Conservation (phyloP, 37 sponge, comb jelly and placozoan species). For the Aplysina aerophoba region DNA sequence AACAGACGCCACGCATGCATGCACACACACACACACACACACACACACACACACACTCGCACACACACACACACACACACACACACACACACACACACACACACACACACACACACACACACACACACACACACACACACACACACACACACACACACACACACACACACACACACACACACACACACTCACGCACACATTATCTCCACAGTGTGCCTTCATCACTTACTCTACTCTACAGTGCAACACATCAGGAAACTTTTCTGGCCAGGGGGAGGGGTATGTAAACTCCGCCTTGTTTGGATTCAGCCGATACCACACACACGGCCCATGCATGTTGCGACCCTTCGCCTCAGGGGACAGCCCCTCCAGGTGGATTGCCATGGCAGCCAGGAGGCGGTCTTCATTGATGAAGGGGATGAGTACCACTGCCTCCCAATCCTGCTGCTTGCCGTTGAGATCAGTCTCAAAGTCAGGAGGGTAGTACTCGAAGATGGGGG, state of each 20-base stretch:
- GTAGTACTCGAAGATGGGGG: conserved; percentile 88
- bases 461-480: conserved; percentile 91
- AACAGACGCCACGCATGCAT: no score
- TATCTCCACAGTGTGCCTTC: not conserved
- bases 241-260: conserved; percentile 54
- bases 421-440: conserved; percentile 98
- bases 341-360: conserved; percentile 46
- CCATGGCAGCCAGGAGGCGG: conserved; percentile 68
- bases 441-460: conserved; percentile 96
- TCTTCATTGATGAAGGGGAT: conserved; percentile 96
- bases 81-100: conserved; percentile 1
- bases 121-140: conserved; percentile 23
- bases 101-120: conserved; percentile 24
- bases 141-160: conserved; percentile 24
- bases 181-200: not conserved
- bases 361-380: conserved; percentile 27
- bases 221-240: conserved; percentile 57
- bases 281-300: conserved; percentile 17
- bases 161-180: conserved; percentile 14
- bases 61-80: conserved; percentile 1
- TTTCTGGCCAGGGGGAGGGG: conserved; percentile 70
- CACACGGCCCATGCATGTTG: conserved; percentile 46
- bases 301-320: conserved; percentile 26
- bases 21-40: not conserved
- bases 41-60: no score